Base-by-base conservation (phyloP, 2,888 invertebrate species). In the Teleogryllus oceanicus region DNA sequence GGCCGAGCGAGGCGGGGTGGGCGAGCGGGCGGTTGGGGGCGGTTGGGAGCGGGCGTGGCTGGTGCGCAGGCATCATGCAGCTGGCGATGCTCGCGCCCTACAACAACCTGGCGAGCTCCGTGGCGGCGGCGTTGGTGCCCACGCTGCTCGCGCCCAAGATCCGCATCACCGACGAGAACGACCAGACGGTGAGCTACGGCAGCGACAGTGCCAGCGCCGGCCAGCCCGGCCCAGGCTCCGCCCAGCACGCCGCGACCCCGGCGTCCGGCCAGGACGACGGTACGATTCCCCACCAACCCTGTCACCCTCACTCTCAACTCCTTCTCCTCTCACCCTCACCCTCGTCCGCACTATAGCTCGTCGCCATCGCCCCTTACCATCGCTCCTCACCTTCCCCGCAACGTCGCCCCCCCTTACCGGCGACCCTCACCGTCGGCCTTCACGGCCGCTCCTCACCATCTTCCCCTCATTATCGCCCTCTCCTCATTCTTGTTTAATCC, bases 41-140 rank as follows among this genome's bases (percentile, higher is more conserved):
- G 37, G 37, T 37, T 37, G 37, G 37, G 37, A 37, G 37, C 37
- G 37, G 37, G 37, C 37, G 37, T 37, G 62, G 21, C 49, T 78
- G 74, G 11, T 50, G 80, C 82, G 76, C 83, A 88, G 88, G 89
- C 83, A 88, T 89, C 82, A 88, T 89, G 87, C 89, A 89, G 85
- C 85, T 89, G 81, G 88, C 89, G 18, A 87, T 89, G 85, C 84
- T 89, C 83, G 89, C 89, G 75, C 89, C 89, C n/a, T 89, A 89
- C 84, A 89, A 88, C 85, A 89, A 89, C 84, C 85, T 89, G 82
- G 89, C 89, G 74, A 88, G 88, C 20, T 89, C 88, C 0, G 88
- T 89, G 80, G 88, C 89, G 2, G 89, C 89, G 10, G 89, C 89
- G 21, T 85, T 89, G n/a, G 88, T 88, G 79, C 89, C 89, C 50